Evolutionary conservation across 1,140 invertebrate species (phyloP), one percentile per base, ranked within the genome.

Genomic region (Sipha flava): DNA sequence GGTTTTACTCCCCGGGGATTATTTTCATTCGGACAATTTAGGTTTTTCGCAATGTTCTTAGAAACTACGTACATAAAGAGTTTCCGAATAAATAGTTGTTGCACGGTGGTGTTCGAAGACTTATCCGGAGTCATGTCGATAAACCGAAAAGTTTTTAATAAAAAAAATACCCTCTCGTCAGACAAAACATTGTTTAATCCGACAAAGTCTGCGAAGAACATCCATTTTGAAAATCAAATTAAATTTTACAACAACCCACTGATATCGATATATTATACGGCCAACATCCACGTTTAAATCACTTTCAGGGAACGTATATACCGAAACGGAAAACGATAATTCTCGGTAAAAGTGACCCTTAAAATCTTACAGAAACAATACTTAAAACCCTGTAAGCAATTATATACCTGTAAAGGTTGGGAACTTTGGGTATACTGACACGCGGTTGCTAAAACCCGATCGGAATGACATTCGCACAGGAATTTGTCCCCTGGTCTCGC

Each of bases 1-100:
- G 73, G 3, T 57, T 59, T 5, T 18, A 43, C 12, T 77, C 73
- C 52, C 37, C 12, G 34, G 73, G 73, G 73, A 77, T 59, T 43
- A 52, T 43, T 14, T 75, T 75, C 72, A 57, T 75, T 57, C 72
- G 72, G 52, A 77, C 52, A 77, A 77, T 59, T 77, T 77, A 77
- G 52, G 73, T 57, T 43, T 14, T 43, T 23, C 14, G 7, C 2
- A 52, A 73, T 29, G 70, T 37, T 73, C 29, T 73, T 73, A 54
- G 21, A 73, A 52, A 52, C 70, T 52, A 52, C n/a, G 31, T 16
- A 29, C 64, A 68, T 40, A 68, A 68, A 68, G 40, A 10, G 23
- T 18, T 68, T 68, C 9, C 23, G 16, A 23, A 21, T 5, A 40
- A 37, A 66, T n/a, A n/a, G n/a, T n/a, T n/a, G 21, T 66, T 66